These are phyloP conservation scores for Eilema griseolum DNA, from an alignment of 2,888 invertebrate species.

Conservation along the genomic window DNA sequence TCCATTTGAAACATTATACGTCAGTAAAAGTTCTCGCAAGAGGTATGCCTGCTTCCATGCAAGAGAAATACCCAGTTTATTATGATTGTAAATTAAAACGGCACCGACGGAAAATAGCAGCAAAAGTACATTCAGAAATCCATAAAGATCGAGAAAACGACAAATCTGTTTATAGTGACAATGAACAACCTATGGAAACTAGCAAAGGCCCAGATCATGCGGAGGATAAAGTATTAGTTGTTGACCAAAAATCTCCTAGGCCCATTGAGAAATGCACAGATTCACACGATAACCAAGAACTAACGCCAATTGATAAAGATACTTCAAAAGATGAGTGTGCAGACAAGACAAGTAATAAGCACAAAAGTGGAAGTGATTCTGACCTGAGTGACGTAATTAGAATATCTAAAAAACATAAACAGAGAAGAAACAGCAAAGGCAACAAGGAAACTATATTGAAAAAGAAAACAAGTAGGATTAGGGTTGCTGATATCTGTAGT, in stretches of 20 bases:
- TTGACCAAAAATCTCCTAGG: background rate
- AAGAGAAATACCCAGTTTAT: constrained; percentile 75
- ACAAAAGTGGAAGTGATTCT: background rate
- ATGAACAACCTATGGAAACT: constrained; percentile 1
- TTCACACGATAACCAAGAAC: background rate
- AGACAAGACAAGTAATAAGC: constrained; percentile 18
- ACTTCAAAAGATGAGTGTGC: constrained; percentile 12
- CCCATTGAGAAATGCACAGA: background rate
- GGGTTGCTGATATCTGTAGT: constrained; percentile 33
- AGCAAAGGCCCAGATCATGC: background rate
- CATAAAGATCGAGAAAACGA: constrained; percentile 8
- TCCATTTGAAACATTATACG: constrained; percentile 71
- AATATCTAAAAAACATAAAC: background rate
- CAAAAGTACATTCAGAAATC: constrained; percentile 22
- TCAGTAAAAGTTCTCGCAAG: constrained; percentile 71
- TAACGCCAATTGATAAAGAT: background rate
- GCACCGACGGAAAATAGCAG: constrained; percentile 47
- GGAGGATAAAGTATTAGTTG: background rate
- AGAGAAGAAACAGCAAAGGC: background rate
- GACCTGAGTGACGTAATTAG: background rate
- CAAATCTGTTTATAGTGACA: background rate
- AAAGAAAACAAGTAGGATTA: constrained; percentile 9
- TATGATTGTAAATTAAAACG: constrained; percentile 73
- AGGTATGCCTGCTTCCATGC: constrained; percentile 61
- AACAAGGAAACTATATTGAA: background rate